Evolutionary conservation across 2,113 vertebrate genomes (phyloP).

Genomic region (human (Homo sapiens)): DNA sequence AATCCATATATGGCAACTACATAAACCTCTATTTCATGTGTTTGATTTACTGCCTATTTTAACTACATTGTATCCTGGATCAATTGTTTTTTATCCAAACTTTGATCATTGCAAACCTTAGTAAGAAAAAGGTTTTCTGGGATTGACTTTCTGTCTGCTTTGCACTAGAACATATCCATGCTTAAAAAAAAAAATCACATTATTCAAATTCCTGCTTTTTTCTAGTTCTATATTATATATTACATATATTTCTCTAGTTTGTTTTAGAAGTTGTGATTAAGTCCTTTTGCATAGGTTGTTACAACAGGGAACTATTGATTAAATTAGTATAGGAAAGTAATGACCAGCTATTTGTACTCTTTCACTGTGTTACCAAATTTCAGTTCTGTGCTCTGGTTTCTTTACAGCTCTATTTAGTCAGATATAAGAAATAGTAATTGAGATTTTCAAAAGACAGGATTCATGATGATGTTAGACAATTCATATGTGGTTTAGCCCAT

Average conservation of each 20-base stretch:
- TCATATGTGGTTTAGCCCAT: background rate
- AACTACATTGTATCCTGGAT: background rate
- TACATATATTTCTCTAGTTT: background rate
- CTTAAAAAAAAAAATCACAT: background rate
- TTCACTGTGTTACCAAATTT: background rate
- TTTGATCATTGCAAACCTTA: slow-evolving; percentile 1
- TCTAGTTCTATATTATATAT: background rate
- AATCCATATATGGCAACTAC: background rate
- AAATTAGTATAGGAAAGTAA: background rate
- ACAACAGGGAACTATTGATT: background rate
- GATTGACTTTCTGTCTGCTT: background rate
- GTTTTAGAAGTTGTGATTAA: background rate
- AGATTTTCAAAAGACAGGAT: background rate
- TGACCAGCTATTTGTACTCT: background rate
- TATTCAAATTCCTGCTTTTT: background rate
- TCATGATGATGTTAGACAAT: background rate
- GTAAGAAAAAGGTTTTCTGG: background rate
- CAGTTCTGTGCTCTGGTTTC: background rate
- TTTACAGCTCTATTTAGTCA: background rate
- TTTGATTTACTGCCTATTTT: slow-evolving; percentile 11
- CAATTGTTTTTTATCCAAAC: background rate
- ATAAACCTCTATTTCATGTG: background rate
- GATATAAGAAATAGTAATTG: background rate
- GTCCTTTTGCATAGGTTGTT: background rate
- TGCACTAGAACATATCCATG: background rate